A percentile compares a stretch with the other conserved stretches of the same genome.
These are phyloP conservation scores for Gallinago nigripennis DNA, from an alignment of 2,797 vertebrate genomes.

Conservation along the genomic window DNA sequence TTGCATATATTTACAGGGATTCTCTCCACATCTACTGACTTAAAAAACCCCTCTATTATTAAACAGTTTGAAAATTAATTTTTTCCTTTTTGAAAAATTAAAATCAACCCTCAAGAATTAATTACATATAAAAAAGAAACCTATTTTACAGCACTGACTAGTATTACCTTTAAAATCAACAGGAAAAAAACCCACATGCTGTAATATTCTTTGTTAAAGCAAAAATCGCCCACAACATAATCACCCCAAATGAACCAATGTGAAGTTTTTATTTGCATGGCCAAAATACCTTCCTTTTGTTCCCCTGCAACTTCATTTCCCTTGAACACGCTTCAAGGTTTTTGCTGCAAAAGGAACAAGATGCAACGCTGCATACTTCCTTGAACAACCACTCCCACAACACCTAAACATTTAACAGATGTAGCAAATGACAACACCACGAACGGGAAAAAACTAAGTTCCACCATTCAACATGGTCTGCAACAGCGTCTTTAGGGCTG, in stretches of 20 bases:
- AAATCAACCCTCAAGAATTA: slow-evolving; percentile 71
- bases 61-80: slow-evolving; percentile 59
- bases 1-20: slow-evolving; percentile 59
- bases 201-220: slow-evolving; percentile 62
- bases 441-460: slow-evolving; percentile 71
- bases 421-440: slow-evolving; percentile 77
- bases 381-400: slow-evolving; percentile 76
- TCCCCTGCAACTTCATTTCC: slow-evolving; percentile 66
- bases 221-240: slow-evolving; percentile 70
- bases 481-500: slow-evolving; percentile 74
- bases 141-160: slow-evolving; percentile 71
- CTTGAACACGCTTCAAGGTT: slow-evolving; percentile 39
- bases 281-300: slow-evolving; percentile 66
- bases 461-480: slow-evolving; percentile 76
- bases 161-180: slow-evolving; percentile 74
- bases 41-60: slow-evolving; percentile 51
- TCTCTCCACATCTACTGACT: slow-evolving; percentile 55
- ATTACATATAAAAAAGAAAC: slow-evolving; percentile 72
- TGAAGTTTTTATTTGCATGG: slow-evolving; percentile 84
- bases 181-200: slow-evolving; percentile 39
- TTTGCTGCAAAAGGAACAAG: slow-evolving; percentile 70
- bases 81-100: slow-evolving; percentile 68
- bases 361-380: slow-evolving; percentile 65
- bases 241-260: slow-evolving; percentile 70
- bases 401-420: slow-evolving; percentile 78